Conservation (phyloP, 2,797 vertebrate genomes). For the Channa striata region DNA sequence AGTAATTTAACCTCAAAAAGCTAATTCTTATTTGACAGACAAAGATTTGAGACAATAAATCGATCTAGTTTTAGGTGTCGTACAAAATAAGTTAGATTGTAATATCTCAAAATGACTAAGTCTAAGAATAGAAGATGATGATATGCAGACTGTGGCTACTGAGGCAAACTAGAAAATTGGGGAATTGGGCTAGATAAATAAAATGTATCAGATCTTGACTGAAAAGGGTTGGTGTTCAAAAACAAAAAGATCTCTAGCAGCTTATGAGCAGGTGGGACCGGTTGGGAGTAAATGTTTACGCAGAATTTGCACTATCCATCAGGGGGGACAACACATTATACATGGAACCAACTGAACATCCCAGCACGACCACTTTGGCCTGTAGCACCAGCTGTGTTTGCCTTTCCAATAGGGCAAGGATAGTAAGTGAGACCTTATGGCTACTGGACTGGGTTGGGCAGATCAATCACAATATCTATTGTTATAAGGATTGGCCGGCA, state of each 20-base stretch:
- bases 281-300: constrained; percentile 57
- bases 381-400: constrained; percentile 83
- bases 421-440: constrained; percentile 69
- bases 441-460: constrained; percentile 56
- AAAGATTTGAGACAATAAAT: background rate
- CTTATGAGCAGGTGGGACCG: constrained; percentile 71
- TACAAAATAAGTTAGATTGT: too few species aligned
- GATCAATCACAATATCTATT: constrained; percentile 82
- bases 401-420: constrained; percentile 74
- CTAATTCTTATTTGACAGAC: constrained; percentile 1
- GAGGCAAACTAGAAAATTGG: too few species aligned
- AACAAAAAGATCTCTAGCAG: constrained; percentile 39
- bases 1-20: constrained; percentile 8
- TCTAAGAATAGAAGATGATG: too few species aligned
- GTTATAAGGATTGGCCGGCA: constrained; percentile 55
- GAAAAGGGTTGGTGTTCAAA: background rate
- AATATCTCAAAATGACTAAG: too few species aligned
- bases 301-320: constrained; percentile 75
- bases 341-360: constrained; percentile 61
- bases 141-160: too few species aligned
- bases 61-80: too few species aligned
- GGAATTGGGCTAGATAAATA: too few species aligned
- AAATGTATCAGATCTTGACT: too few species aligned
- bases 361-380: constrained; percentile 54
- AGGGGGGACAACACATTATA: constrained; percentile 62